These are phyloP conservation scores for Drosophila setifemur DNA, from an alignment of 1,140 invertebrate genomes.

Conservation along the genomic window DNA sequence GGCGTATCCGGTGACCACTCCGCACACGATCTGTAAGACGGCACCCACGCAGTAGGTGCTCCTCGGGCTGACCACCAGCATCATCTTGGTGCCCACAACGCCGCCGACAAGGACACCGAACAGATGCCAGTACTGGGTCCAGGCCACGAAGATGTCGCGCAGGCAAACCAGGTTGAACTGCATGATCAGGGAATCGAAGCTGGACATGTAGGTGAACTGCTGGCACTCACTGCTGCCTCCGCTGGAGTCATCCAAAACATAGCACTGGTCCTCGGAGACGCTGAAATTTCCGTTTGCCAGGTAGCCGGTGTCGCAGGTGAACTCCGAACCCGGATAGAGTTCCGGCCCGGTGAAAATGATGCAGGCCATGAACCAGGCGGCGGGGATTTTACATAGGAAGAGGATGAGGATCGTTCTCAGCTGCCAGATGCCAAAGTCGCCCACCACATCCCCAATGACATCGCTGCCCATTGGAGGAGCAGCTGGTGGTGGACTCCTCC, in stretches of 20 bases:
- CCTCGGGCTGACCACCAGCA: conserved; percentile 79
- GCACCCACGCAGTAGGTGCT: conserved; percentile 79
- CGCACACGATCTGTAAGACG: conserved; percentile 75
- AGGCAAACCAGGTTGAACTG: conserved; percentile 82
- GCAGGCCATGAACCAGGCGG: conserved; percentile 83
- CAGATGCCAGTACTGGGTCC: conserved; percentile 83
- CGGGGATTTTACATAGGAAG: conserved; percentile 82
- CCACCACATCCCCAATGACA: conserved; percentile 72
- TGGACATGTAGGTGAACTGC: conserved; percentile 58
- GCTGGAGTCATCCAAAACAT: conserved; percentile 43
- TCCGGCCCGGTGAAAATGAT: conserved; percentile 81
- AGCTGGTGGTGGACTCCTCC: neutral
- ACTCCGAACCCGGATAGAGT: conserved; percentile 66
- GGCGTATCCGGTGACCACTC: conserved; percentile 78
- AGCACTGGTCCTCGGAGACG: conserved; percentile 61
- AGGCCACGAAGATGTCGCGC: conserved; percentile 81
- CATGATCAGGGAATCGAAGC: conserved; percentile 78
- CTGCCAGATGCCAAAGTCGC: conserved; percentile 82
- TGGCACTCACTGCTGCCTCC: conserved; percentile 52
- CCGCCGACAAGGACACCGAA: conserved; percentile 82
- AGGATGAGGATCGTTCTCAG: conserved; percentile 81
- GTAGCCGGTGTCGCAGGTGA: conserved; percentile 56
- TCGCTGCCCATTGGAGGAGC: conserved; percentile 38
- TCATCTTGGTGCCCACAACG: conserved; percentile 79
- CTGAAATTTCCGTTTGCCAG: conserved; percentile 22